phyloP scores from a whole-genome alignment of 2,888 invertebrate species.

The Drosophila melanosoma region DNA sequence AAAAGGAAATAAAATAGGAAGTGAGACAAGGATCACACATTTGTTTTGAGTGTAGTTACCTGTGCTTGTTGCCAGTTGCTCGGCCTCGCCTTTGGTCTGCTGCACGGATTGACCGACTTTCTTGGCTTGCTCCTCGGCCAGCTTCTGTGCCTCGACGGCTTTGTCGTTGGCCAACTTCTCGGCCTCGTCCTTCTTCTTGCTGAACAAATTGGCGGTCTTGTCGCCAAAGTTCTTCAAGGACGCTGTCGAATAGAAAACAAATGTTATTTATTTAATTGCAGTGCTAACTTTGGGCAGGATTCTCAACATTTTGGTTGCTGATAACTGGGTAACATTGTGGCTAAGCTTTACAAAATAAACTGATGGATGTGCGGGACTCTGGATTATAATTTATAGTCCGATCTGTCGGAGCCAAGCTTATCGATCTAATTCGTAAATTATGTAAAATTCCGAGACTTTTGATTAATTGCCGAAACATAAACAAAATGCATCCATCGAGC shows the following conservation, averaged over 20 bases:
- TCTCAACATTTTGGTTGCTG: slow-evolving; percentile 49
- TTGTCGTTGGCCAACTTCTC: slow-evolving; percentile 88
- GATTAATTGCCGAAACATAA: slow-evolving; percentile 71
- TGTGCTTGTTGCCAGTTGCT: slow-evolving; percentile 86
- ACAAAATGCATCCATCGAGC: slow-evolving; percentile 49
- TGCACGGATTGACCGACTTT: slow-evolving; percentile 88
- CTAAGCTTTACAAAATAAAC: slow-evolving; percentile 39
- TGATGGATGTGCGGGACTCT: slow-evolving; percentile 26
- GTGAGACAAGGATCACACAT: not conserved
- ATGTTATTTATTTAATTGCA: not conserved
- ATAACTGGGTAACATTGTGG: slow-evolving; percentile 62
- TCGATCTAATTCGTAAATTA: slow-evolving; percentile 21
- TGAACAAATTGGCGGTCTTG: slow-evolving; percentile 90
- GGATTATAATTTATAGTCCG: slow-evolving; percentile 64
- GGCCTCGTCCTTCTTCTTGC: slow-evolving; percentile 90
- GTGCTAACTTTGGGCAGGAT: not conserved
- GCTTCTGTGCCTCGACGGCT: slow-evolving; percentile 87
- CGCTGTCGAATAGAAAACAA: slow-evolving; percentile 84
- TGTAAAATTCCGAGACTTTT: slow-evolving; percentile 44
- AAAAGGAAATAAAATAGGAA: not conserved
- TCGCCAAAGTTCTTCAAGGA: slow-evolving; percentile 90
- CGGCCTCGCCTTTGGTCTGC: slow-evolving; percentile 86
- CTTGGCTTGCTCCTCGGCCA: slow-evolving; percentile 88
- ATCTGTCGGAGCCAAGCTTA: slow-evolving; percentile 27
- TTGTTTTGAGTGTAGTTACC: slow-evolving; percentile 65